Base-by-base conservation (phyloP, 2,797 vertebrate species). In the Anniella stebbinsi region DNA sequence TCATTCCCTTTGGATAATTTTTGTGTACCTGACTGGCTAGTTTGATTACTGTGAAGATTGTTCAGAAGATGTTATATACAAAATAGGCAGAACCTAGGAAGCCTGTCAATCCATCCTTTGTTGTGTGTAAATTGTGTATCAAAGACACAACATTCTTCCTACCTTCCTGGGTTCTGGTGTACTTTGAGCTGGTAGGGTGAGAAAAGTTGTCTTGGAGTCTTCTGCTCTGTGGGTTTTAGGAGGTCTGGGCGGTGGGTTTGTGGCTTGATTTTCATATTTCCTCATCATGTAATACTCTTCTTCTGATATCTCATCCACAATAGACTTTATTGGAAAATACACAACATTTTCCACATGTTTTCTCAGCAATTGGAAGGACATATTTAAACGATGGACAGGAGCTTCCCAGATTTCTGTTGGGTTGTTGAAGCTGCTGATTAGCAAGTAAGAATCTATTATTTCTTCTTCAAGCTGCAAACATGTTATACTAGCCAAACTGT, bases 241-340 rank as follows among this genome's bases (percentile, higher is more conserved):
- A 85, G 98, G 98, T 25, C 98, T 97, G 41, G 98, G 98, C 17
- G 98, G 98, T 21, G 98, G 98, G 1, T 91, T 91, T 33, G 96
- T 93, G 2, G 95, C 94, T 88, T 96, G 95, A 45, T 96, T 97
- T 90, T 97, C 97, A 1, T 98, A 98, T 94, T 97, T 98, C 91
- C 98, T 92, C 85, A 98, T 93, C 96, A 97, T 98, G 77, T 97
- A 98, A 91, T 98, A 98, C 4, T 98, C 96, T 73, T 98, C 97
- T 94, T 98, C 96, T 0, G 96, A 97, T 89, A 98, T 97, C 93
- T 98, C 97, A 94, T 98, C 98, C 1, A 98, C 95, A 18, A 91
- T 89, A 57, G 97, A 96, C 54, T 91, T 97, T 3, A 93, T 93
- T 4, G 9, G 75, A 38, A 88, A 86, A 0, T 75, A 89, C 17